Conservation (phyloP, 2,888 invertebrate genomes). For the Elgonia sp. region DNA sequence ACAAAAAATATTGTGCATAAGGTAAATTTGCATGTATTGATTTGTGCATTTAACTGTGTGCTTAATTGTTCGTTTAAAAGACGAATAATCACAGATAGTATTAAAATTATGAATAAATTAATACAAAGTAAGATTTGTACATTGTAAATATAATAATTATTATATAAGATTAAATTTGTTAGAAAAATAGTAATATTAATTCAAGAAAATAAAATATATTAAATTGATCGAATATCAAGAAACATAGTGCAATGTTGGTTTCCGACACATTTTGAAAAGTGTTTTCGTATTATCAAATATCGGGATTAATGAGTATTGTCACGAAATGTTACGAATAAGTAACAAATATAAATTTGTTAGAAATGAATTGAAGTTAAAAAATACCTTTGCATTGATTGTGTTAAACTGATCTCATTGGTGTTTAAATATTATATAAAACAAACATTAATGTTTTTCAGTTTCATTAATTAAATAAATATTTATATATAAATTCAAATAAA, state of each 20-base stretch:
- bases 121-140: slow-evolving; percentile 6
- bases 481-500: too few relatives aligned
- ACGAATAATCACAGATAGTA: slow-evolving; percentile 68
- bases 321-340: too few relatives aligned
- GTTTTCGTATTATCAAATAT: too few relatives aligned
- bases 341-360: too few relatives aligned
- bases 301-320: too few relatives aligned
- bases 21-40: slow-evolving; percentile 56
- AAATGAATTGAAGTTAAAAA: too few relatives aligned
- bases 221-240: slow-evolving; percentile 33
- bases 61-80: slow-evolving; percentile 56
- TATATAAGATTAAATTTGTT: slow-evolving; percentile 30
- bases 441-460: too few relatives aligned
- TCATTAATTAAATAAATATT: too few relatives aligned
- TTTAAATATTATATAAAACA: too few relatives aligned
- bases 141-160: slow-evolving; percentile 30
- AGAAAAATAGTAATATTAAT: slow-evolving; percentile 63
- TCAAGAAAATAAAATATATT: slow-evolving; percentile 11
- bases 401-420: too few relatives aligned
- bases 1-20: slow-evolving; percentile 59
- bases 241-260: background rate
- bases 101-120: slow-evolving; percentile 39
- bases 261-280: too few relatives aligned
- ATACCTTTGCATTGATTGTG: too few relatives aligned
- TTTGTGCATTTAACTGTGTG: slow-evolving; percentile 62